A percentile compares a stretch with the other conserved stretches of the same genome.
phyloP scores from a whole-genome alignment of 2,113 vertebrate genomes.

The Semnornis frantzii region DNA sequence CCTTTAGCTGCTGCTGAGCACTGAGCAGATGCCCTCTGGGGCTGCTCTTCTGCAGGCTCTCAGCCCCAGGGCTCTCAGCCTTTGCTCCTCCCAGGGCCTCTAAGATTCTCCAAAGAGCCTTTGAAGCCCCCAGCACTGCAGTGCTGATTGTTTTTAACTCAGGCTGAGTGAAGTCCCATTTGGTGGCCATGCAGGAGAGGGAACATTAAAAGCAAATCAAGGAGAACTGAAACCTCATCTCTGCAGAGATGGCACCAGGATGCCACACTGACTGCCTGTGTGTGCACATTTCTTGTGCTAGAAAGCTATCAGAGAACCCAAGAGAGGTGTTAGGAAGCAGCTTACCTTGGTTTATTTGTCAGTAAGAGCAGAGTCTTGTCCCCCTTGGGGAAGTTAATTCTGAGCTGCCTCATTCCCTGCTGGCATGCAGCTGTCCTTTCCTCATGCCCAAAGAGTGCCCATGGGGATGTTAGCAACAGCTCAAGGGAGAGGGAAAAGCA shows the following conservation, averaged over 20 bases:
- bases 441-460: neutral
- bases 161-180: neutral
- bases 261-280: neutral
- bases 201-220: neutral
- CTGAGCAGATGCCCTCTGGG: too few species aligned
- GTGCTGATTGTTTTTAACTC: neutral
- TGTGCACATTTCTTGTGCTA: neutral
- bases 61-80: too few species aligned
- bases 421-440: neutral
- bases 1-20: too few species aligned
- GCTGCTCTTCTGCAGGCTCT: too few species aligned
- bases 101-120: neutral
- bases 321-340: neutral
- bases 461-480: neutral
- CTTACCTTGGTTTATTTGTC: neutral
- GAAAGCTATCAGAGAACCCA: neutral
- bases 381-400: neutral
- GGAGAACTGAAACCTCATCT: conserved; percentile 36
- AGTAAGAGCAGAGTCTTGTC: neutral
- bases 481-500: neutral
- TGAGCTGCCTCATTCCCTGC: neutral
- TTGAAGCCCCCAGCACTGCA: neutral
- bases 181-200: neutral
- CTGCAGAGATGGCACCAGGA: neutral
- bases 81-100: too few species aligned